Conservation (phyloP, 2,113 vertebrate species). For the Gobiocypris rarus region DNA sequence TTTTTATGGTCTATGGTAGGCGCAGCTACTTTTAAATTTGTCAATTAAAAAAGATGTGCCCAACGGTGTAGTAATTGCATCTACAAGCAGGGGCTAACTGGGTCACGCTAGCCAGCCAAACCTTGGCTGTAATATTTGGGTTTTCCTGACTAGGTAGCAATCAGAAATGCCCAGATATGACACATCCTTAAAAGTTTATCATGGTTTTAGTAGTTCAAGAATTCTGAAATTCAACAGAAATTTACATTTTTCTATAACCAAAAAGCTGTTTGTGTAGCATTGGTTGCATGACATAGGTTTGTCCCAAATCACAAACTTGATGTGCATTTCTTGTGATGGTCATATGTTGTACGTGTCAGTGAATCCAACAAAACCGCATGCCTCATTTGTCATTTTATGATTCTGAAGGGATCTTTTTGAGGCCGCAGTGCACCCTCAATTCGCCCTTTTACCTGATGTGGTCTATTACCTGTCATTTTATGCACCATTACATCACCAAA, state of each 20-base stretch:
- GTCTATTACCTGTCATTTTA: constrained; percentile 16
- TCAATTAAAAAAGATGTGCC: no score
- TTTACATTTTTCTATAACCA: not conserved
- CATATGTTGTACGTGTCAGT: not conserved
- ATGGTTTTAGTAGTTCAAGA: not conserved
- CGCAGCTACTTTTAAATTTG: no score
- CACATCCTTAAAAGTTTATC: not conserved
- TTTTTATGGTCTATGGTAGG: no score
- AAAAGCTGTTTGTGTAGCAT: not conserved
- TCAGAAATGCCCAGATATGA: not conserved
- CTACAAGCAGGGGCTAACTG: no score
- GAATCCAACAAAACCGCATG: not conserved
- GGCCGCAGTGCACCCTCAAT: not conserved
- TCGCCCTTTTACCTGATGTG: not conserved
- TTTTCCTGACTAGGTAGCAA: not conserved
- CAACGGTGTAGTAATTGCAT: no score
- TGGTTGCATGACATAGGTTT: not conserved
- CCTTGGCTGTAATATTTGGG: no score
- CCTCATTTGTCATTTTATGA: not conserved
- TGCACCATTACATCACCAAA: not conserved
- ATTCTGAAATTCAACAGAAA: no score
- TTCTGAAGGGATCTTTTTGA: not conserved
- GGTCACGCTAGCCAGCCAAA: no score
- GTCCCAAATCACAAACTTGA: not conserved
- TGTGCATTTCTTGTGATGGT: not conserved